A percentile compares a stretch with the other conserved stretches of the same genome.
Evolutionary conservation across 1,140 invertebrate species (phyloP).

Genomic region (Drosophila obscura): DNA sequence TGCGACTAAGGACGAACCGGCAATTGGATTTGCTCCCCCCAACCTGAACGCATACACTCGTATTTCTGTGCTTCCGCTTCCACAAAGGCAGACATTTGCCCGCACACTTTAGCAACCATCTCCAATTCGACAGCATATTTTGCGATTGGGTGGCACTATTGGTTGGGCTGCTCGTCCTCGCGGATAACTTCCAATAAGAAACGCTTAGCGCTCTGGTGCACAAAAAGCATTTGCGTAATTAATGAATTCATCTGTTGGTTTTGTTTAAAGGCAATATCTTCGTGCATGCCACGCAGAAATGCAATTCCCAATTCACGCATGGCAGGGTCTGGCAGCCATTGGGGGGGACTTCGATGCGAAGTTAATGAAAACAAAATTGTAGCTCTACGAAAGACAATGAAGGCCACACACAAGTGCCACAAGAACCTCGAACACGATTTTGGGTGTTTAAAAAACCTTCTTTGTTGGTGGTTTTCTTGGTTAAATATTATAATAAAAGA

Average conservation of each 20-base stretch:
- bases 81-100: background rate
- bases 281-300: conserved; percentile 29
- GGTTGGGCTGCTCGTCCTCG: background rate
- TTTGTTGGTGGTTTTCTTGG: too few species aligned
- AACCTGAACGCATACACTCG: background rate
- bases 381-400: conserved; percentile 11
- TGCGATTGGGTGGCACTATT: conserved; percentile 44
- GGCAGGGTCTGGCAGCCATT: conserved; percentile 27
- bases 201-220: conserved; percentile 42
- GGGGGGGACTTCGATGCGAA: conserved; percentile 33
- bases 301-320: conserved; percentile 46
- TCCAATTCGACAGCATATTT: conserved; percentile 44
- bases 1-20: conserved; percentile 32
- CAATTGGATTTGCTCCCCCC: conserved; percentile 27
- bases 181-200: conserved; percentile 56
- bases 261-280: conserved; percentile 38
- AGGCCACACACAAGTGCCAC: conserved; percentile 33
- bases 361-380: conserved; percentile 45
- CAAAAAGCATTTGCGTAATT: conserved; percentile 58
- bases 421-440: too few species aligned
- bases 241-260: conserved; percentile 56
- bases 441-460: too few species aligned
- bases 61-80: conserved; percentile 10
- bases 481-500: too few species aligned
- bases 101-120: conserved; percentile 17